Conservation (phyloP, 64 coral and sea anemone genomes). For the Exaiptasia diaphana region DNA sequence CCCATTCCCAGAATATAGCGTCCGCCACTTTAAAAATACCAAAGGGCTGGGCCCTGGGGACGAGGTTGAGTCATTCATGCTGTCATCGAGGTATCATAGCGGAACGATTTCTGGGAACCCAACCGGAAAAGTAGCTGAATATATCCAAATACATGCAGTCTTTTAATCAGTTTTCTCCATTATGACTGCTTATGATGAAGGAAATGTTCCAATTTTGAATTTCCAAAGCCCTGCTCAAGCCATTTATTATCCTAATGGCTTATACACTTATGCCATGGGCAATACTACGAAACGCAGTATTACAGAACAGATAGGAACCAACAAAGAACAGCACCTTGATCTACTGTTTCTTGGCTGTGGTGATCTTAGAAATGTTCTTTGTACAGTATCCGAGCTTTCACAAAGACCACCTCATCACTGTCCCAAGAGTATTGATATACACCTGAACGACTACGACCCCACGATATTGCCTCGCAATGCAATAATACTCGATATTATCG, state of each 20-base stretch:
- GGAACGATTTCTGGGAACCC: too few relatives aligned
- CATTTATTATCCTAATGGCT: constrained; percentile 37
- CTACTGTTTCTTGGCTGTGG: constrained; percentile 44
- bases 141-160: too few relatives aligned
- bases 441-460: constrained; percentile 63
- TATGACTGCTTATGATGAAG: constrained; percentile 35
- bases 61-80: too few relatives aligned
- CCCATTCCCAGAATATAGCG: too few relatives aligned
- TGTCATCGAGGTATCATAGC: too few relatives aligned
- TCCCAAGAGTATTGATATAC: constrained; percentile 31
- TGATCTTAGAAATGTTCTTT: constrained; percentile 58
- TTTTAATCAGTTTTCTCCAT: too few relatives aligned
- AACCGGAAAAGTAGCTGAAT: too few relatives aligned
- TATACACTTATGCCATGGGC: constrained; percentile 33
- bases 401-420: constrained; percentile 2
- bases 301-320: constrained; percentile 29
- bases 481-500: constrained; percentile 11
- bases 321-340: constrained; percentile 24
- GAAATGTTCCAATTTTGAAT: constrained; percentile 20
- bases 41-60: too few relatives aligned
- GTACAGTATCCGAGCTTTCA: constrained; percentile 38
- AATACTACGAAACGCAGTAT: constrained; percentile 44
- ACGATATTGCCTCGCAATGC: constrained; percentile 51
- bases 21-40: too few relatives aligned
- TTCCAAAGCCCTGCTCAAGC: constrained; percentile 50